Evolutionary conservation across 2,797 vertebrate species (phyloP).

Genomic region (Smutsia gigantea): DNA sequence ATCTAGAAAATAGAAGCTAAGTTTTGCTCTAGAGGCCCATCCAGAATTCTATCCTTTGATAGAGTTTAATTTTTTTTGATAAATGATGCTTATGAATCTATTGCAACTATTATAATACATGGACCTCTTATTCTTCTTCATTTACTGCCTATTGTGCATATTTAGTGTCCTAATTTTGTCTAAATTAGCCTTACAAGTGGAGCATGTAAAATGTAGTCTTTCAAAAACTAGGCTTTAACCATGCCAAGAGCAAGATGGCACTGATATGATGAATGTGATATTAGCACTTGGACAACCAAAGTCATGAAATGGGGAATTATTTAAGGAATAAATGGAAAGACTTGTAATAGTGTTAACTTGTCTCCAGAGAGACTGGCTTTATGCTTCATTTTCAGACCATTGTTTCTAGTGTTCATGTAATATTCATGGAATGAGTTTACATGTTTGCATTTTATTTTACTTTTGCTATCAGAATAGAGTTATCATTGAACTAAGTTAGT

Average conservation of each 20-base stretch:
- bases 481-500: not conserved
- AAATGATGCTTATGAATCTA: not conserved
- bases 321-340: slow-evolving; percentile 10
- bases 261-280: not conserved
- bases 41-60: not conserved
- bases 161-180: not conserved
- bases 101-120: not conserved
- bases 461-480: slow-evolving; percentile 66
- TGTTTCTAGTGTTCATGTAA: slow-evolving; percentile 36
- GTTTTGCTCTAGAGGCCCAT: not conserved
- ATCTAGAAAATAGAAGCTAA: not conserved
- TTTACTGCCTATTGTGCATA: not conserved
- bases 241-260: slow-evolving; percentile 30
- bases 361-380: slow-evolving; percentile 43
- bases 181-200: not conserved
- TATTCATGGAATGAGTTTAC: slow-evolving; percentile 4
- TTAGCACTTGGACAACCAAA: slow-evolving; percentile 42
- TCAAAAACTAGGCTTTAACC: slow-evolving; percentile 57
- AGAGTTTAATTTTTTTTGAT: not conserved
- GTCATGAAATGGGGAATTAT: slow-evolving; percentile 45
- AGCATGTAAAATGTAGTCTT: slow-evolving; percentile 33
- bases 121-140: not conserved
- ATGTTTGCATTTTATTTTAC: slow-evolving; percentile 9
- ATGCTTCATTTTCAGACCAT: slow-evolving; percentile 55
- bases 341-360: slow-evolving; percentile 1